Evolutionary conservation across 1,140 invertebrate species (phyloP).

Genomic region (Reticulitermes speratus): DNA sequence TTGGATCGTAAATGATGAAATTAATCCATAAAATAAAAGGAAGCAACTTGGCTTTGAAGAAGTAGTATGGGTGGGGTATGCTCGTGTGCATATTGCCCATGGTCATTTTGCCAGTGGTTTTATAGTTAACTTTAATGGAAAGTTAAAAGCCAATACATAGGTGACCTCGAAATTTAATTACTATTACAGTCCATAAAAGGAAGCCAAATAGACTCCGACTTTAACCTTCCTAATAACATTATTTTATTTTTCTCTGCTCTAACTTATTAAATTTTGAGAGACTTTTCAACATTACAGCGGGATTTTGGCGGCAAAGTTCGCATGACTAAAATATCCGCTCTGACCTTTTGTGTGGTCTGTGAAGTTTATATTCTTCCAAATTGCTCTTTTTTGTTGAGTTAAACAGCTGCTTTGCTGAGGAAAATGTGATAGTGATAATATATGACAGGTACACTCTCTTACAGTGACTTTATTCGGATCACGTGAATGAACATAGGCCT

Average conservation of each 20-base stretch:
- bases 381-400: too few relatives aligned
- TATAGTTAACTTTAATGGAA: background rate
- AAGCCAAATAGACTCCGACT: background rate
- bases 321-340: background rate
- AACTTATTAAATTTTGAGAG: constrained; percentile 8
- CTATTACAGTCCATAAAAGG: too few relatives aligned
- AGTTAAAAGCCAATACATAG: background rate
- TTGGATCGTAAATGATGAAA: too few relatives aligned
- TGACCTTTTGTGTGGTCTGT: too few relatives aligned
- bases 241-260: background rate
- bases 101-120: background rate
- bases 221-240: background rate
- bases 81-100: background rate
- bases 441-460: too few relatives aligned
- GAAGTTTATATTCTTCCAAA: too few relatives aligned
- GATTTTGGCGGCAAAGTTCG: background rate
- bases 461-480: too few relatives aligned
- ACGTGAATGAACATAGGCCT: too few relatives aligned
- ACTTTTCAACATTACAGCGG: background rate
- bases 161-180: background rate
- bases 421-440: too few relatives aligned
- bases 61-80: background rate
- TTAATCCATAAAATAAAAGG: background rate
- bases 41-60: background rate
- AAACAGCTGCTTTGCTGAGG: too few relatives aligned